Evolutionary conservation across 2,888 invertebrate species (phyloP).

Genomic region (Catocala nupta): DNA sequence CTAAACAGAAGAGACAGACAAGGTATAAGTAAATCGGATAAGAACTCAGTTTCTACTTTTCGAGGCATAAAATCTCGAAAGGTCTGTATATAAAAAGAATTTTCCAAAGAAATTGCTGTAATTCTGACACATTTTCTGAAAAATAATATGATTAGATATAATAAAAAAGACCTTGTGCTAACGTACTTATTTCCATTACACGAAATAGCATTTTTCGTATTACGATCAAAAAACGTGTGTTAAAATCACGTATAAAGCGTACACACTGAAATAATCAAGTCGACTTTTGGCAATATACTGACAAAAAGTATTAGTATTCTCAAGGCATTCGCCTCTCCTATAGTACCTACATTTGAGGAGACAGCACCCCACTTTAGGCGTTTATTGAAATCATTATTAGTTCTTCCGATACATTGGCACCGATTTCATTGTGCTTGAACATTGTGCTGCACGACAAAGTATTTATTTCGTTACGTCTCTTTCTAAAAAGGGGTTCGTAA

Average conservation of each 20-base stretch:
- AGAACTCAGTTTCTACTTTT: too few species aligned
- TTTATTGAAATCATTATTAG: constrained; percentile 38
- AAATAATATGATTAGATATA: constrained; percentile 10
- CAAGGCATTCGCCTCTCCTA: constrained; percentile 11
- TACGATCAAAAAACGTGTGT: constrained; percentile 8
- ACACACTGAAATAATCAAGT: constrained; percentile 31
- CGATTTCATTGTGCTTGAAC: background rate
- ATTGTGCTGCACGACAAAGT: too few species aligned
- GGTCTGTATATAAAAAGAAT: background rate
- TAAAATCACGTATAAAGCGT: constrained; percentile 22
- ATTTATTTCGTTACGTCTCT: too few species aligned
- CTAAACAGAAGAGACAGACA: too few species aligned
- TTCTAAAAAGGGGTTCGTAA: too few species aligned
- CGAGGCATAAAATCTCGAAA: too few species aligned
- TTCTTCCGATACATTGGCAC: constrained; percentile 14
- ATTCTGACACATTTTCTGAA: background rate
- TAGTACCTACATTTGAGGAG: constrained; percentile 24
- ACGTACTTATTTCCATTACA: constrained; percentile 15
- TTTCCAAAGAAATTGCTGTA: background rate
- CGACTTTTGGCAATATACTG: constrained; percentile 10
- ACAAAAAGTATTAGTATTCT: constrained; percentile 39
- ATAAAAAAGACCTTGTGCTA: constrained; percentile 2
- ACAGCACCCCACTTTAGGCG: constrained; percentile 27
- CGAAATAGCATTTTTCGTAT: constrained; percentile 15
- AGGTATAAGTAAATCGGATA: too few species aligned